A percentile compares a stretch with the other conserved stretches of the same genome.
phyloP scores from a whole-genome alignment of 2,888 invertebrate species.

The Busseola fusca region DNA sequence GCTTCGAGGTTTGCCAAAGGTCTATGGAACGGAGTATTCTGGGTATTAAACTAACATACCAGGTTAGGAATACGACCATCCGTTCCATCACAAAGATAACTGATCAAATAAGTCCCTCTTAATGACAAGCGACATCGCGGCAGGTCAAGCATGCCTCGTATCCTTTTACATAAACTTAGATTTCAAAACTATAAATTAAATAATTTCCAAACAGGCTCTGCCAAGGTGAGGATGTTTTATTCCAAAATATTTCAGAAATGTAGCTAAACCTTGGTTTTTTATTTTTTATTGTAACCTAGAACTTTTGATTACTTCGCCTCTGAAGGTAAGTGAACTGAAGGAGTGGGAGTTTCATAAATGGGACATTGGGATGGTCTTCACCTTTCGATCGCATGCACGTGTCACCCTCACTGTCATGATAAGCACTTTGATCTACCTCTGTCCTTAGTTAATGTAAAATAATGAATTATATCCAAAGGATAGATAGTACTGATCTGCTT shows the following conservation, averaged over 20 bases:
- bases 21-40: no score
- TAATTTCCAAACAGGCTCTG: slow-evolving; percentile 2
- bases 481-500: neutral
- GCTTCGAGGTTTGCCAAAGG: no score
- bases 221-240: slow-evolving; percentile 33
- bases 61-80: no score
- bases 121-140: no score
- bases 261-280: neutral
- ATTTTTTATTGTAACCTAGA: neutral
- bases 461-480: neutral
- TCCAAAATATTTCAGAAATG: slow-evolving; percentile 25
- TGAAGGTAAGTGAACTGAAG: slow-evolving; percentile 18
- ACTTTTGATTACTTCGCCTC: neutral
- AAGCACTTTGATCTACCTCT: neutral
- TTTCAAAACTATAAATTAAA: slow-evolving; percentile 15
- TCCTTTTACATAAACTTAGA: neutral
- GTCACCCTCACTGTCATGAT: neutral
- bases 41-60: no score
- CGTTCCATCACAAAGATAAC: no score
- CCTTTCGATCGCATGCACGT: neutral
- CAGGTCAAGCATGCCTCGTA: neutral
- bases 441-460: neutral
- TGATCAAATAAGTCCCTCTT: no score
- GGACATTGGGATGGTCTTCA: neutral
- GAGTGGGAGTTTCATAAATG: neutral